Percentiles rank a stretch among this genome's conserved stretches.
Conservation (phyloP, 2,113 vertebrate species). For the Triplophysa rosa region DNA sequence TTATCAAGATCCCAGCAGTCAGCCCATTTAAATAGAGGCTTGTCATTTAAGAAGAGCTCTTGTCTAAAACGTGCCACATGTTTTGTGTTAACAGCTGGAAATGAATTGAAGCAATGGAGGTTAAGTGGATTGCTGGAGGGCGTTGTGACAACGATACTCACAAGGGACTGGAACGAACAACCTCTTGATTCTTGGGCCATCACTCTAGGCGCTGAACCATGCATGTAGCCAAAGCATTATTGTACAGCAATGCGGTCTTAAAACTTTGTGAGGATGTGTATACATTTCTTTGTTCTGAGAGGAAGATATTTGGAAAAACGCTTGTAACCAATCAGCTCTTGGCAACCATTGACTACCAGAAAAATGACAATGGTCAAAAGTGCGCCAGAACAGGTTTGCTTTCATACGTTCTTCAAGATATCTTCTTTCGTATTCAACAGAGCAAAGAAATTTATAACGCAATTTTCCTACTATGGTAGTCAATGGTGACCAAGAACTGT, state of each 20-base stretch:
- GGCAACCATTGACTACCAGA: too few relatives aligned
- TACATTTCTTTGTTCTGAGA: too few relatives aligned
- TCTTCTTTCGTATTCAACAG: too few relatives aligned
- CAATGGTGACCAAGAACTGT: too few relatives aligned
- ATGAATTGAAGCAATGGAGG: conserved; percentile 41
- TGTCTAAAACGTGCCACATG: conserved; percentile 42
- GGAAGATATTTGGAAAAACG: too few relatives aligned
- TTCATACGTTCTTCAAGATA: too few relatives aligned
- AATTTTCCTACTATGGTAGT: too few relatives aligned
- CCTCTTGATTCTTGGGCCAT: conserved; percentile 32
- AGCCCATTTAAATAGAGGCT: conserved; percentile 28
- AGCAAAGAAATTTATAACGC: too few relatives aligned
- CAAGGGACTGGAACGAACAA: conserved; percentile 43
- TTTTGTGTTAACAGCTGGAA: conserved; percentile 48
- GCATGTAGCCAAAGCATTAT: conserved; percentile 20
- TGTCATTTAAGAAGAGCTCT: conserved; percentile 20
- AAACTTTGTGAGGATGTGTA: too few relatives aligned
- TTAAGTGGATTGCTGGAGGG: conserved; percentile 41
- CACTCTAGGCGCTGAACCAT: conserved; percentile 27
- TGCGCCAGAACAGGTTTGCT: too few relatives aligned
- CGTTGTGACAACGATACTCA: conserved; percentile 29
- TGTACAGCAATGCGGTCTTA: not conserved
- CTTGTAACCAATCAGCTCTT: too few relatives aligned
- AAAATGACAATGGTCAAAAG: too few relatives aligned
- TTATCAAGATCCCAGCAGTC: conserved; percentile 38